A percentile compares a stretch with the other conserved stretches of the same genome.
These are phyloP conservation scores for Notiomystis cincta DNA, from an alignment of 2,113 vertebrate genomes.

Conservation along the genomic window DNA sequence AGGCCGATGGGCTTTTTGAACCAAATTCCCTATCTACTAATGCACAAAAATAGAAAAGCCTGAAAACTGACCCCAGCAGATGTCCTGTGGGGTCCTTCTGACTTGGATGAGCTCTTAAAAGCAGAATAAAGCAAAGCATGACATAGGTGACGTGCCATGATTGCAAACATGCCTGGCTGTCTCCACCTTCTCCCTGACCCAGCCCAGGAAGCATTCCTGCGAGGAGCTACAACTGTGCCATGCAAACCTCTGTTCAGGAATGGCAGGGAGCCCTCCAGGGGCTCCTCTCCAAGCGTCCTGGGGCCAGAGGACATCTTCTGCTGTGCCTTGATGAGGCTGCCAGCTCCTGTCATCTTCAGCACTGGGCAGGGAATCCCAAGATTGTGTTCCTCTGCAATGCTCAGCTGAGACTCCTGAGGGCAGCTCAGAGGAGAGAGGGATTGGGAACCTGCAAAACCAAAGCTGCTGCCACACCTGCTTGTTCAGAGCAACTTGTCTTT, in stretches of 20 bases:
- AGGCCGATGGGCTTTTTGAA: neutral
- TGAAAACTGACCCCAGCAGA: neutral
- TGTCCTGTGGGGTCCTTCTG: neutral
- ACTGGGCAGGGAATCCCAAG: neutral
- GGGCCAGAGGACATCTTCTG: neutral
- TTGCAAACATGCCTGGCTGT: accelerated
- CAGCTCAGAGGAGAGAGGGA: neutral
- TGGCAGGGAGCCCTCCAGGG: neutral
- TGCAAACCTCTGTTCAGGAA: neutral
- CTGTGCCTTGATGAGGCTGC: neutral
- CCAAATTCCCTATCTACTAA: neutral
- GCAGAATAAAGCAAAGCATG: neutral
- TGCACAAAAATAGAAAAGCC: neutral
- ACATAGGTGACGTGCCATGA: neutral
- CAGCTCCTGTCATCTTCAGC: neutral
- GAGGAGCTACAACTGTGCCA: neutral
- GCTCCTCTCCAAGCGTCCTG: neutral
- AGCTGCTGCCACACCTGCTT: neutral
- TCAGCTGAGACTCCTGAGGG: neutral
- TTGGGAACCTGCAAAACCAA: neutral
- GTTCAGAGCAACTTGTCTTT: neutral
- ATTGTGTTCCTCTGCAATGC: neutral
- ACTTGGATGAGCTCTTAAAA: neutral
- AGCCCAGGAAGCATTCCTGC: neutral
- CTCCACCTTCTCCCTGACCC: neutral